phyloP scores from a whole-genome alignment of 2,113 vertebrate genomes.

The Scalopus aquaticus region DNA sequence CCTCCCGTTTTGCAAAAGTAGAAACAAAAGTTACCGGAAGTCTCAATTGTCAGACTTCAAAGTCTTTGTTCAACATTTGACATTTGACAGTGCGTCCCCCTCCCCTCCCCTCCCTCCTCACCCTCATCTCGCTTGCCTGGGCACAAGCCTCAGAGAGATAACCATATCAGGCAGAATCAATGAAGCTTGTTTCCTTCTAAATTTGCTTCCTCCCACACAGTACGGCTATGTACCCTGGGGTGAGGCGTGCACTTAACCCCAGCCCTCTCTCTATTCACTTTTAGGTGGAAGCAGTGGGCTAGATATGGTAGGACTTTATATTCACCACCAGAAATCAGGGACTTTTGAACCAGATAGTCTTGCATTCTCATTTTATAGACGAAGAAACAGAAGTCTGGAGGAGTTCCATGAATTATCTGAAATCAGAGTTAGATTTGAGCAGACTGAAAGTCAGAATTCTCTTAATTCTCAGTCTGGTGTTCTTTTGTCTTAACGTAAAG shows the following conservation, averaged over 20 bases:
- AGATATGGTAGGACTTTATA: background rate
- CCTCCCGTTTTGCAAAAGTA: background rate
- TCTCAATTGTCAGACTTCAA: slow-evolving; percentile 64
- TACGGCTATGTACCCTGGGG: background rate
- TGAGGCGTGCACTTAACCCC: background rate
- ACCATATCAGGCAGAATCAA: slow-evolving; percentile 66
- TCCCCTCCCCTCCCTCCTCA: background rate
- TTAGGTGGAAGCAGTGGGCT: background rate
- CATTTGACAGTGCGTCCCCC: slow-evolving; percentile 60
- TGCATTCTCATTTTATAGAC: background rate
- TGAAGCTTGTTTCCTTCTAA: slow-evolving; percentile 70
- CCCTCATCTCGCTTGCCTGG: slow-evolving; percentile 12
- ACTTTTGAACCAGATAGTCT: background rate
- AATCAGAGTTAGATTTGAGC: background rate
- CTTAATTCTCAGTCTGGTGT: background rate
- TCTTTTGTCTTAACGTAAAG: background rate
- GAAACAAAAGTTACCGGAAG: slow-evolving; percentile 67
- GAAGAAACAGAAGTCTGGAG: background rate
- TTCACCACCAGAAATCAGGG: background rate
- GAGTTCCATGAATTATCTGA: background rate
- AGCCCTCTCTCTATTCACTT: background rate
- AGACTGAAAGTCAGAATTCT: background rate
- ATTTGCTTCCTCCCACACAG: slow-evolving; percentile 65
- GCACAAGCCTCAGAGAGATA: slow-evolving; percentile 60
- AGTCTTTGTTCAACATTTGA: slow-evolving; percentile 60